Evolutionary conservation across 2,797 vertebrate species (phyloP).

Genomic region (Octomys mimax): DNA sequence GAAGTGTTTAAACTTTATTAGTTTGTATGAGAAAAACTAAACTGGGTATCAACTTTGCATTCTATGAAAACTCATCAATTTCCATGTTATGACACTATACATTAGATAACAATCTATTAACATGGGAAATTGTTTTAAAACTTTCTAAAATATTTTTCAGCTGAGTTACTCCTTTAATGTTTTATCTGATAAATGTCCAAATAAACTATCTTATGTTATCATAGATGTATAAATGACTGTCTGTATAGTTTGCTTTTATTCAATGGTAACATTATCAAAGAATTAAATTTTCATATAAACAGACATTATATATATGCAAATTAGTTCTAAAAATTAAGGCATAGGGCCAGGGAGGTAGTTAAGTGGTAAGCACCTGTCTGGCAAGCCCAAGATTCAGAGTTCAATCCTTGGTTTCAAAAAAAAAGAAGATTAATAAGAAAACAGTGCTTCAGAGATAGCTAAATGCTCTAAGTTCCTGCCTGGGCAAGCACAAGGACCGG

Average conservation of each 20-base stretch:
- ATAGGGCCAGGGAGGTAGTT: too few relatives aligned
- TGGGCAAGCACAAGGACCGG: too few relatives aligned
- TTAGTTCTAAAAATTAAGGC: not conserved
- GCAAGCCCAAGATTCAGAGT: too few relatives aligned
- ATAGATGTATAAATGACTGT: slow-evolving; percentile 90
- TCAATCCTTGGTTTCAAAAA: too few relatives aligned
- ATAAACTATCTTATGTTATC: slow-evolving; percentile 88
- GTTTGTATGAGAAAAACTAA: slow-evolving; percentile 78
- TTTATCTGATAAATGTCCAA: slow-evolving; percentile 90
- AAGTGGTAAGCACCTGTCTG: too few relatives aligned
- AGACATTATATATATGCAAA: slow-evolving; percentile 85
- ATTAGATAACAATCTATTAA: slow-evolving; percentile 94
- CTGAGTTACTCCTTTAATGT: slow-evolving; percentile 90
- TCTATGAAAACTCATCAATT: slow-evolving; percentile 91
- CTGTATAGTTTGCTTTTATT: slow-evolving; percentile 95
- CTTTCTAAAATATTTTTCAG: slow-evolving; percentile 89
- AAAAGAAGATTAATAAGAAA: too few relatives aligned
- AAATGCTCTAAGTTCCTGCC: too few relatives aligned
- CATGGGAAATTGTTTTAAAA: slow-evolving; percentile 93
- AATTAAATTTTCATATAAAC: slow-evolving; percentile 90
- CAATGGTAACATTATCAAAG: slow-evolving; percentile 92
- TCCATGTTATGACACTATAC: slow-evolving; percentile 95
- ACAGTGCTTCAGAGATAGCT: too few relatives aligned
- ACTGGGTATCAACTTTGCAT: slow-evolving; percentile 83
- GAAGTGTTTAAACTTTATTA: slow-evolving; percentile 76